Evolutionary conservation across 2,113 vertebrate genomes (phyloP).

Genomic region (Pseudopipra pipra): DNA sequence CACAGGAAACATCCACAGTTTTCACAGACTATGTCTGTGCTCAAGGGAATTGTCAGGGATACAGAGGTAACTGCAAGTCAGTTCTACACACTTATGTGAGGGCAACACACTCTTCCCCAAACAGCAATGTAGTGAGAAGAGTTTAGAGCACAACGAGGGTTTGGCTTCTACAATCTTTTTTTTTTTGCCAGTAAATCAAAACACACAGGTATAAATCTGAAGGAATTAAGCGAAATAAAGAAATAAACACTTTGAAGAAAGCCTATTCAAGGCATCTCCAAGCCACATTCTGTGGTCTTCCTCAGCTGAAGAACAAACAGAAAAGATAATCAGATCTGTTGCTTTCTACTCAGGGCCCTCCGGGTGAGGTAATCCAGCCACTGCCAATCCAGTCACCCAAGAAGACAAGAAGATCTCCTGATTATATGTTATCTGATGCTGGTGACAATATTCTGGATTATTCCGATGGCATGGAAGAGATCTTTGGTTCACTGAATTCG

Average conservation of each 20-base stretch:
- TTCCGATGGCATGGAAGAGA: constrained; percentile 93
- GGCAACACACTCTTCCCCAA: not conserved
- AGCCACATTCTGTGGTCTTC: not conserved
- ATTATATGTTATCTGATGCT: constrained; percentile 83
- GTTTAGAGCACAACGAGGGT: not conserved
- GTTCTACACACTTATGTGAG: not conserved
- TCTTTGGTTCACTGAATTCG: constrained; percentile 91
- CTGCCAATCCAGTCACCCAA: constrained; percentile 90
- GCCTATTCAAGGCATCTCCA: not conserved
- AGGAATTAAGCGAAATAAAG: not conserved
- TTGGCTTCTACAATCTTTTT: not conserved
- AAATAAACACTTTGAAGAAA: not conserved
- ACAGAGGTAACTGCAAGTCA: not conserved
- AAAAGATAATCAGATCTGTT: not conserved
- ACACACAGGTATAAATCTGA: not conserved
- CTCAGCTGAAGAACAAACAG: not conserved
- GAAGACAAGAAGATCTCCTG: constrained; percentile 87
- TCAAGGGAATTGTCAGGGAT: not conserved
- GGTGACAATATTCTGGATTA: constrained; percentile 86
- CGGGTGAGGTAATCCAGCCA: constrained; percentile 94
- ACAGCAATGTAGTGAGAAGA: not conserved
- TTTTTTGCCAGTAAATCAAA: not conserved
- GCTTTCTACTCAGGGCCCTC: constrained; percentile 83
- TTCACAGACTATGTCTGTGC: not conserved
- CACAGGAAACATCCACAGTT: not conserved